Conservation (phyloP, 2,113 vertebrate genomes). For the Marmota monax region DNA sequence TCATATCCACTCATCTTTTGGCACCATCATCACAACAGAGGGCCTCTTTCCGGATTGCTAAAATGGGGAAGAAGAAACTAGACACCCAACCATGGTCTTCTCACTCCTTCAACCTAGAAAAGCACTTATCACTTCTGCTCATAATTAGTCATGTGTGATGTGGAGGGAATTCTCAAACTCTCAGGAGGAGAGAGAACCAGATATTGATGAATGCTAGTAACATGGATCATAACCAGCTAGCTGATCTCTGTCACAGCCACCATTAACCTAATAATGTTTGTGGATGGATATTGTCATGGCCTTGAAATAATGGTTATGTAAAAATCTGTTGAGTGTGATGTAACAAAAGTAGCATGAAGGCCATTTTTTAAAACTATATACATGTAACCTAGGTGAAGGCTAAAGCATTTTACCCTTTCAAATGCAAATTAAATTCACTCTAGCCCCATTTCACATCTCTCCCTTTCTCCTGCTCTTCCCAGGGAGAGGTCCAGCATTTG, state of each 20-base stretch:
- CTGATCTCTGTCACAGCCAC: background rate
- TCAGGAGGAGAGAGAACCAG: background rate
- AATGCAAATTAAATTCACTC: background rate
- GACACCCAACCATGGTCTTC: rapidly evolving
- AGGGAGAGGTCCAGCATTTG: background rate
- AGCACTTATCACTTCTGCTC: background rate
- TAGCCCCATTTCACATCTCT: background rate
- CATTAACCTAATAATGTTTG: background rate
- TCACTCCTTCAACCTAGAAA: background rate
- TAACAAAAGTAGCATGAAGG: background rate
- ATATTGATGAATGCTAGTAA: background rate
- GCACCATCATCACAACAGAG: background rate
- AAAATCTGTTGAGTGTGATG: background rate
- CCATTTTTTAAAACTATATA: background rate
- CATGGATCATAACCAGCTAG: background rate
- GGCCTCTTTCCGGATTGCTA: background rate
- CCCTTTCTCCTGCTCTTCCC: background rate
- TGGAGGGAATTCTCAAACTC: background rate
- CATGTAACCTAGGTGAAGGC: background rate
- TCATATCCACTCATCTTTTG: background rate
- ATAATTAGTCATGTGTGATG: background rate
- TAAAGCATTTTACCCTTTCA: background rate
- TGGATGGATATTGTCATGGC: background rate
- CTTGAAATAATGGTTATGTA: background rate
- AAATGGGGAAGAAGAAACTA: background rate